phyloP scores from a whole-genome alignment of 2,888 invertebrate species.

The Rhodophaea formosa region DNA sequence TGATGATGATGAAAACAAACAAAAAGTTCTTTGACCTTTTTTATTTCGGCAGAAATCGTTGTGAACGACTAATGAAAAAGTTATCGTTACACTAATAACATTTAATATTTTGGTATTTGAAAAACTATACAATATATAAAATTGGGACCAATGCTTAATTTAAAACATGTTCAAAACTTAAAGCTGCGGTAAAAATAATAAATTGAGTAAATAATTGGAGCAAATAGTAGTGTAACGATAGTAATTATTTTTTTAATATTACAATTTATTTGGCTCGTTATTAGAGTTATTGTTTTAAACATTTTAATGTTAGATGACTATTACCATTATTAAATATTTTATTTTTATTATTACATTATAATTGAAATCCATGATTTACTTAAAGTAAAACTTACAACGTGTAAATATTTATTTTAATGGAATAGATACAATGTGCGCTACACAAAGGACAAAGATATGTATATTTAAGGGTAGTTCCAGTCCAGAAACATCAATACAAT shows the following conservation, averaged over 20 bases:
- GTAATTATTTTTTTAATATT: background rate
- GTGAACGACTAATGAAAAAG: slow-evolving; percentile 40
- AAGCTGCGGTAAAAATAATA: background rate
- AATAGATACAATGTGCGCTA: slow-evolving; percentile 12
- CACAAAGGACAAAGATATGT: no score
- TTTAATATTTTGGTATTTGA: background rate
- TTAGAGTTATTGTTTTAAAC: slow-evolving; percentile 15
- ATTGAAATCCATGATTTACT: slow-evolving; percentile 18
- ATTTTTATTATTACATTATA: slow-evolving; percentile 13
- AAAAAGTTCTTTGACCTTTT: no score
- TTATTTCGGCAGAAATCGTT: slow-evolving; percentile 43
- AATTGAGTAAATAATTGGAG: background rate
- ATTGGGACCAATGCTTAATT: no score
- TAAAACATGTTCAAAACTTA: no score
- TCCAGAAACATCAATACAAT: no score
- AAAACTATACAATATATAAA: no score
- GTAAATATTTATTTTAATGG: slow-evolving; percentile 8
- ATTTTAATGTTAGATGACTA: slow-evolving; percentile 11
- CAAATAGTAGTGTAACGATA: slow-evolving; percentile 6
- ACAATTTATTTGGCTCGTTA: slow-evolving; percentile 14
- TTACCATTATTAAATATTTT: slow-evolving; percentile 24
- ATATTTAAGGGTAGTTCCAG: no score
- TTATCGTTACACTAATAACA: slow-evolving; percentile 32
- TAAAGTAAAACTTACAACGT: slow-evolving; percentile 7
- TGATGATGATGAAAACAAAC: no score